Percentiles rank a stretch among this genome's conserved stretches.
Evolutionary conservation across 2,888 invertebrate species (phyloP).

Genomic region (Abscondita cerata): DNA sequence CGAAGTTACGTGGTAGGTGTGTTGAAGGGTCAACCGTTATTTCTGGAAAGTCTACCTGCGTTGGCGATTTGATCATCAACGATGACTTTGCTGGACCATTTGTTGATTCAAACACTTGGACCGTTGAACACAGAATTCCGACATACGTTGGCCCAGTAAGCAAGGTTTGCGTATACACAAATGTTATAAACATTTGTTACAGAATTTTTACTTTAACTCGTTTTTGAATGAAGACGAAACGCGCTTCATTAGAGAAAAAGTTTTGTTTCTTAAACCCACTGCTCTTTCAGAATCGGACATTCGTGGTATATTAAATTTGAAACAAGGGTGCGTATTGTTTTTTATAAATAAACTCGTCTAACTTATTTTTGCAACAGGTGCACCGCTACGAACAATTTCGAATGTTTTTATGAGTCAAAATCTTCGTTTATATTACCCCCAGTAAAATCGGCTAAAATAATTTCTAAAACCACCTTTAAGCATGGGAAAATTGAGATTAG

Average conservation of each 20-base stretch:
- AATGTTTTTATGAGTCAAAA: slow-evolving; percentile 53
- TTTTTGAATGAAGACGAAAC: slow-evolving; percentile 65
- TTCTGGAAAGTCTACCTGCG: slow-evolving; percentile 11
- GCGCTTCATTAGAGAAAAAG: slow-evolving; percentile 61
- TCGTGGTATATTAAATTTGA: slow-evolving; percentile 34
- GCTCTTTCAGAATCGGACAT: slow-evolving; percentile 25
- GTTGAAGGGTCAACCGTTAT: background rate
- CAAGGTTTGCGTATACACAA: background rate
- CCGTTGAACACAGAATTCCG: slow-evolving; percentile 64
- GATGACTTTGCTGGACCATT: slow-evolving; percentile 63
- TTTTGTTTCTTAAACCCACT: slow-evolving; percentile 64
- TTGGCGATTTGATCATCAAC: slow-evolving; percentile 63
- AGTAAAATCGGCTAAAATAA: slow-evolving; percentile 59
- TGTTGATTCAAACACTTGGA: slow-evolving; percentile 63
- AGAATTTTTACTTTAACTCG: slow-evolving; percentile 72
- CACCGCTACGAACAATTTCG: slow-evolving; percentile 47
- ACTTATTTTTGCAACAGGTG: slow-evolving; percentile 49
- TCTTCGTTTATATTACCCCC: slow-evolving; percentile 58
- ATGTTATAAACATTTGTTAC: slow-evolving; percentile 24
- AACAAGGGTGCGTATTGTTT: slow-evolving; percentile 28
- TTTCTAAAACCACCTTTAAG: slow-evolving; percentile 58
- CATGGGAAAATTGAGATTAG: slow-evolving; percentile 62
- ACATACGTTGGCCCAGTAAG: slow-evolving; percentile 57
- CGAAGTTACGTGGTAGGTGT: slow-evolving; percentile 6
- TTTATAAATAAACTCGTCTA: too few species aligned